phyloP scores from a whole-genome alignment of 2,797 vertebrate genomes.

The Pipistrellus pipistrellus region DNA sequence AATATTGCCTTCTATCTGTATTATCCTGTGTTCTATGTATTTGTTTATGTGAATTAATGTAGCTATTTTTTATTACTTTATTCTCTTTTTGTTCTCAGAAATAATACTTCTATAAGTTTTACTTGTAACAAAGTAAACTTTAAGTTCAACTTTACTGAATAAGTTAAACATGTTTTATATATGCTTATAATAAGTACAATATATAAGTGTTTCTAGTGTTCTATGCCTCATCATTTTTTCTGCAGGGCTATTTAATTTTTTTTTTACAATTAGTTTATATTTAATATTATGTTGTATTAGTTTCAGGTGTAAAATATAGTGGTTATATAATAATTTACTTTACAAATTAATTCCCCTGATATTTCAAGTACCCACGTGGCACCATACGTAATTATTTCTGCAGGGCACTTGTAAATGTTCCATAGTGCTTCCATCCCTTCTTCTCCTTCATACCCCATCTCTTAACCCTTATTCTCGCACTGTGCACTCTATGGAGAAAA shows the following conservation, averaged over 20 bases:
- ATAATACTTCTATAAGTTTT: neutral
- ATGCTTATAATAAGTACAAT: conserved; percentile 59
- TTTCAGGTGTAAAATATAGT: neutral
- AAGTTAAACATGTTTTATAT: conserved; percentile 45
- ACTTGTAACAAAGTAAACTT: no score
- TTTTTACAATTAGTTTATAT: neutral
- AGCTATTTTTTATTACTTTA: conserved; percentile 39
- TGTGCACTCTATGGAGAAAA: neutral
- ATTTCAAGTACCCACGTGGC: neutral
- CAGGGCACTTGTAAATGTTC: neutral
- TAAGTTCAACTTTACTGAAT: neutral
- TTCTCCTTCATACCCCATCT: neutral
- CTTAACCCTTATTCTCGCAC: neutral
- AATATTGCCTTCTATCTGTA: neutral
- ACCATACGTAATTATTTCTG: neutral
- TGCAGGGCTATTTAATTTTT: neutral
- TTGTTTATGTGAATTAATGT: conserved; percentile 34
- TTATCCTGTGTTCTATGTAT: neutral
- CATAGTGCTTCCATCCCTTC: neutral
- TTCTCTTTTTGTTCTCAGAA: conserved; percentile 55
- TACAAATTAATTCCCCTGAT: neutral
- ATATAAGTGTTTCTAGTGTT: conserved; percentile 48
- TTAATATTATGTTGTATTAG: neutral
- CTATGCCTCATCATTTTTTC: conserved; percentile 10
- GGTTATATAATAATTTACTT: neutral